These are phyloP conservation scores for Caenorhabditis sp. DNA, from an alignment of 2,888 invertebrate genomes.

Conservation along the genomic window DNA sequence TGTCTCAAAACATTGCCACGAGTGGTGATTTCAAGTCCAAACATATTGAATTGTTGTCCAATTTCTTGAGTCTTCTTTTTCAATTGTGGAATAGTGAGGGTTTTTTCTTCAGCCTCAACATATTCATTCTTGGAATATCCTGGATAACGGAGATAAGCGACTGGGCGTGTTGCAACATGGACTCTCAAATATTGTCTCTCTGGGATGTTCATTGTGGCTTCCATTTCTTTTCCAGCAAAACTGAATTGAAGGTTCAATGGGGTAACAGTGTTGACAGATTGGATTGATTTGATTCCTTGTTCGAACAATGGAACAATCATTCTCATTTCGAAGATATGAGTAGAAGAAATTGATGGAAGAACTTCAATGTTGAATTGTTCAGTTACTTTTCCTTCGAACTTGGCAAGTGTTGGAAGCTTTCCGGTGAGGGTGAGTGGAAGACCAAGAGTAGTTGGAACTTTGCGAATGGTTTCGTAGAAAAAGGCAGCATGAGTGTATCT, in stretches of 20 bases:
- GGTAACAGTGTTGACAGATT: slow-evolving; percentile 37
- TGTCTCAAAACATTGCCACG: slow-evolving; percentile 39
- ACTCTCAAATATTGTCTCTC: slow-evolving; percentile 43
- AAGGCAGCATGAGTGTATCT: slow-evolving; percentile 32
- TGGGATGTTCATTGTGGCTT: slow-evolving; percentile 34
- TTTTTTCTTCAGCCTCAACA: slow-evolving; percentile 50
- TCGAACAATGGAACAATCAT: slow-evolving; percentile 48
- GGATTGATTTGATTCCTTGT: slow-evolving; percentile 54
- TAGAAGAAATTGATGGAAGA: slow-evolving; percentile 40
- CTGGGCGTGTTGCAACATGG: slow-evolving; percentile 48
- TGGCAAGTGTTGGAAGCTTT: slow-evolving; percentile 44
- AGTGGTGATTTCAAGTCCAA: slow-evolving; percentile 43
- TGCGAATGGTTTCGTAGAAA: slow-evolving; percentile 28
- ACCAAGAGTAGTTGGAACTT: slow-evolving; percentile 57
- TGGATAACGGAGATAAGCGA: slow-evolving; percentile 52
- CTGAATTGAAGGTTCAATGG: slow-evolving; percentile 54
- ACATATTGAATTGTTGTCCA: slow-evolving; percentile 19
- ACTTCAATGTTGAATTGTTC: slow-evolving; percentile 29
- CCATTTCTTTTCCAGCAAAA: slow-evolving; percentile 17
- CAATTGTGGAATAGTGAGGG: slow-evolving; percentile 38
- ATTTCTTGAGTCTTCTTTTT: slow-evolving; percentile 32
- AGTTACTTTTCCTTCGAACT: slow-evolving; percentile 28
- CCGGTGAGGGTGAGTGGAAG: slow-evolving; percentile 50
- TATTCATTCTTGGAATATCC: slow-evolving; percentile 13
- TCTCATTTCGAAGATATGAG: slow-evolving; percentile 39